Conservation (phyloP, 2,113 vertebrate genomes). For the Polyodon spathula region DNA sequence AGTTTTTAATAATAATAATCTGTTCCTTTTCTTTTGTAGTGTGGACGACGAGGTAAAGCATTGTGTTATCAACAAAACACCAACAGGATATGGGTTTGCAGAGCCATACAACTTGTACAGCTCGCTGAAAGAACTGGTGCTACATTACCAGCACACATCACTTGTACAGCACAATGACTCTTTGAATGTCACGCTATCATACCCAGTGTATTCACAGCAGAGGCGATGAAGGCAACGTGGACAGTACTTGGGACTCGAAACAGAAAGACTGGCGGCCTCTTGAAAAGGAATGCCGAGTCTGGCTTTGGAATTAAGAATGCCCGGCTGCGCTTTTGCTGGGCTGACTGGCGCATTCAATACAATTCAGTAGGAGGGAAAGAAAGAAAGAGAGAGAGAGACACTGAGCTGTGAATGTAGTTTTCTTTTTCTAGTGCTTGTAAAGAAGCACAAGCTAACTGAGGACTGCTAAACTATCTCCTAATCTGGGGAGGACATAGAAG, state of each 20-base stretch:
- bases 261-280: conserved; percentile 54
- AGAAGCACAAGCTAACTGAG: conserved; percentile 57
- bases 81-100: conserved; percentile 88
- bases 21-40: conserved; percentile 42
- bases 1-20: too few species aligned
- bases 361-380: too few species aligned
- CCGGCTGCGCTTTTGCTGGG: conserved; percentile 40
- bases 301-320: conserved; percentile 45
- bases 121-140: conserved; percentile 94
- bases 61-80: conserved; percentile 97
- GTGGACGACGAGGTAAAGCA: conserved; percentile 96
- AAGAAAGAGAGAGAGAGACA: too few species aligned
- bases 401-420: conserved; percentile 66
- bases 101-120: conserved; percentile 97
- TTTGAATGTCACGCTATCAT: conserved; percentile 94
- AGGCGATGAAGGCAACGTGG: conserved; percentile 74
- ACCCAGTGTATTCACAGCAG: conserved; percentile 91
- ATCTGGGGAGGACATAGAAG: conserved; percentile 76
- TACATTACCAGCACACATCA: conserved; percentile 98
- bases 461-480: conserved; percentile 64
- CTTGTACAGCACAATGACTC: conserved; percentile 99
- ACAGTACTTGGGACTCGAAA: conserved; percentile 13
- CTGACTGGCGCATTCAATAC: conserved; percentile 53
- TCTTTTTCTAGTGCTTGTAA: conserved; percentile 57
- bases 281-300: conserved; percentile 41